A percentile compares a stretch with the other conserved stretches of the same genome.
These are phyloP conservation scores for Camelus bactrianus DNA, from an alignment of 2,113 vertebrate species.

Conservation along the genomic window DNA sequence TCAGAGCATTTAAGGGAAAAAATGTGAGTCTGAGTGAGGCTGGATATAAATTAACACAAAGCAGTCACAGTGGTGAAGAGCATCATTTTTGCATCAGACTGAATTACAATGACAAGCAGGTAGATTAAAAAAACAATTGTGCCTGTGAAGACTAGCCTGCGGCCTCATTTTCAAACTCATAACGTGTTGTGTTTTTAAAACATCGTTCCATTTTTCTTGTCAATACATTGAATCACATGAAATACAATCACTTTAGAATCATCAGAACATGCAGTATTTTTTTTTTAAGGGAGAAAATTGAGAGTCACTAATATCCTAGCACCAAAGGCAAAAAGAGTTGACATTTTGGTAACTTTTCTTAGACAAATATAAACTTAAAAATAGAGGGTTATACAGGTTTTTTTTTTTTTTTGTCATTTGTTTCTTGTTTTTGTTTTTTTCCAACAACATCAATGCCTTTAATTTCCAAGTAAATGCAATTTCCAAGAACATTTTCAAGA, in stretches of 20 bases:
- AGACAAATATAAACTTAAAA: background rate
- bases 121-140: background rate
- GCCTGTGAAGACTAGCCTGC: background rate
- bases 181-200: background rate
- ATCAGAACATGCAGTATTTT: background rate
- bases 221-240: background rate
- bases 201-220: background rate
- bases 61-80: background rate
- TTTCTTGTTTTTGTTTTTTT: no score
- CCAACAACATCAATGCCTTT: background rate
- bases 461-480: slow-evolving; percentile 32
- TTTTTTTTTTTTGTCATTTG: no score
- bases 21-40: background rate
- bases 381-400: background rate
- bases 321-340: background rate
- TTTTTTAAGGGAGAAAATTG: background rate
- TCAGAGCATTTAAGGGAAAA: slow-evolving; percentile 54
- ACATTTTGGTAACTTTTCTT: background rate
- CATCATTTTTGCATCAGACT: background rate
- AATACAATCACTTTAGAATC: background rate
- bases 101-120: slow-evolving; percentile 21
- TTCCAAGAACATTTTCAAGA: slow-evolving; percentile 44
- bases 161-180: background rate
- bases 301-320: background rate
- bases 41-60: slow-evolving; percentile 38